These are phyloP conservation scores for Delichon dasypus DNA, from an alignment of 2,797 vertebrate genomes.

Conservation along the genomic window DNA sequence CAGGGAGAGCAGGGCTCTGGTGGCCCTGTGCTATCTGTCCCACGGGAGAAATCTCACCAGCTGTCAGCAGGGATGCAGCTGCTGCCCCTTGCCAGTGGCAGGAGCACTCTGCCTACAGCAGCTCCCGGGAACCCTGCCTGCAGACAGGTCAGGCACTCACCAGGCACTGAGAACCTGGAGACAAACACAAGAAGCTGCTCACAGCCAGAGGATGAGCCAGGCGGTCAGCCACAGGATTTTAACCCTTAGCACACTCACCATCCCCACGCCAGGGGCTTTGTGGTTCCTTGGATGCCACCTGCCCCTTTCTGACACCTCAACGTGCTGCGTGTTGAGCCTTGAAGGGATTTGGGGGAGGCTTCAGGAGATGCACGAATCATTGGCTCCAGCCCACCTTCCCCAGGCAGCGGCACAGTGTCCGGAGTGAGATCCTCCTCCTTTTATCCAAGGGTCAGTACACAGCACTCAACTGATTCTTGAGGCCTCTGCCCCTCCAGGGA, in stretches of 20 bases:
- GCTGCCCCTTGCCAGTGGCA: not conserved
- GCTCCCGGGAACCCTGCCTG: not conserved
- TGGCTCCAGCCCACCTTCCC: not conserved
- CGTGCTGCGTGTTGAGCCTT: not conserved
- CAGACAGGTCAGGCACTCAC: not conserved
- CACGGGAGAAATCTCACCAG: accelerated
- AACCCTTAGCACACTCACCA: not conserved
- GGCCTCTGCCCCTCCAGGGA: not conserved
- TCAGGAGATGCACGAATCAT: not conserved
- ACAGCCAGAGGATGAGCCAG: not conserved
- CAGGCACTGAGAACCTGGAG: not conserved
- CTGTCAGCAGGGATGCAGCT: accelerated
- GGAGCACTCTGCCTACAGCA: not conserved
- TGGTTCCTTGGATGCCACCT: not conserved
- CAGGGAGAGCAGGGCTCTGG: accelerated
- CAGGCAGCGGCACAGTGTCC: not conserved
- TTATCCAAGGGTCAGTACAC: not conserved
- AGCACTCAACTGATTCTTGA: not conserved
- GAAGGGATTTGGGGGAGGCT: not conserved
- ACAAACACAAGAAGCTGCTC: not conserved
- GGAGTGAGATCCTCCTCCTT: not conserved
- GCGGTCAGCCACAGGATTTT: not conserved
- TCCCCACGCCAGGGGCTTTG: not conserved
- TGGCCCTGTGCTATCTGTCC: accelerated
- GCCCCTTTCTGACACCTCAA: not conserved